phyloP scores from a whole-genome alignment of 53 echinoderm and acorn worm genomes.

The Pentamera pediparva region DNA sequence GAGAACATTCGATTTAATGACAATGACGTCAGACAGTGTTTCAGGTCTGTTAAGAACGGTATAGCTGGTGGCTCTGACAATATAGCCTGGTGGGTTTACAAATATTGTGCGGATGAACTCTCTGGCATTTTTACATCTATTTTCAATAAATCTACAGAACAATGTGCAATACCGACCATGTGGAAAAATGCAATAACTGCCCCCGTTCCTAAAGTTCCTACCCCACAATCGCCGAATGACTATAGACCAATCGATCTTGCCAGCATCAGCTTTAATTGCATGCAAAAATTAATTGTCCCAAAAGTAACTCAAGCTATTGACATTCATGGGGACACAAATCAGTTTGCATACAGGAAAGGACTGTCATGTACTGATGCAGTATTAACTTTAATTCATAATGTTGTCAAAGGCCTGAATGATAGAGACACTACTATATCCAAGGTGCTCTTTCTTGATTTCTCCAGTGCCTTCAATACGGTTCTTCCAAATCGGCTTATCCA shows the following conservation, averaged over 20 bases:
- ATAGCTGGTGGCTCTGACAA: slow-evolving; percentile 18
- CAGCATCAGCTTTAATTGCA: not conserved
- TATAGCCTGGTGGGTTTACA: slow-evolving; percentile 7
- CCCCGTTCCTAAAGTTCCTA: not conserved
- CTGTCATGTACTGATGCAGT: not conserved
- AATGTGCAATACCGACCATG: slow-evolving; percentile 3
- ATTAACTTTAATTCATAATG: too few species aligned
- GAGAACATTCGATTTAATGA: slow-evolving; percentile 1
- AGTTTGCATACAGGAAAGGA: too few species aligned
- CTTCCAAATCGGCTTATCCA: slow-evolving; percentile 1
- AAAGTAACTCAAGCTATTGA: not conserved
- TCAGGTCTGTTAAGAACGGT: not conserved
- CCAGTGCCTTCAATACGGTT: not conserved
- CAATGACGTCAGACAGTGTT: not conserved
- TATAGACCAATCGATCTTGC: not conserved
- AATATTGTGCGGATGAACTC: slow-evolving; percentile 5
- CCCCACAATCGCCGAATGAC: not conserved
- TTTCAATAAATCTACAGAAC: slow-evolving; percentile 6
- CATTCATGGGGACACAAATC: not conserved
- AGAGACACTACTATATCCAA: slow-evolving; percentile 1
- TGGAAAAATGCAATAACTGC: slow-evolving; percentile 8
- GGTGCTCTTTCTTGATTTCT: slow-evolving; percentile 5
- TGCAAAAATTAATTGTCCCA: not conserved
- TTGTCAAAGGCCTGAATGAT: not conserved
- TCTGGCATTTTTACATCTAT: slow-evolving; percentile 10